phyloP scores from a whole-genome alignment of 2,797 vertebrate species.

The Sebastes itinus region DNA sequence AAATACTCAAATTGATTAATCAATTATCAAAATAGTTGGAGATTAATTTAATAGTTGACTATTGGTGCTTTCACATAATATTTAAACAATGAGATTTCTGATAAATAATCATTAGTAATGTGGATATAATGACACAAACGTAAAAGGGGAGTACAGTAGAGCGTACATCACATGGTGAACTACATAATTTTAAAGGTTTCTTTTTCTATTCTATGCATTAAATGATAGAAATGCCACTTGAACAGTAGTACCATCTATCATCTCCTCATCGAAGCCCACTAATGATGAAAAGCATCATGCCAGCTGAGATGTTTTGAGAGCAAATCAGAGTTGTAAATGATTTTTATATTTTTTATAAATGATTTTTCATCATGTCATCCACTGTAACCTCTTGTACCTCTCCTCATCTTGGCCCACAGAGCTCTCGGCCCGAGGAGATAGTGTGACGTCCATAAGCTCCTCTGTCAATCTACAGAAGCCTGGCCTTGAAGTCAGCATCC shows the following conservation, averaged over 20 bases:
- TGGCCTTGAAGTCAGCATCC: conserved; percentile 79
- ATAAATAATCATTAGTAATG: too few relatives aligned
- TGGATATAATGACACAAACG: neutral
- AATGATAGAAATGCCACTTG: neutral
- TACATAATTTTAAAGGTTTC: neutral
- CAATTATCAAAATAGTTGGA: too few relatives aligned
- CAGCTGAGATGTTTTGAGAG: conserved; percentile 7
- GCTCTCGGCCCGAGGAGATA: conserved; percentile 39
- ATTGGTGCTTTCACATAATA: too few relatives aligned
- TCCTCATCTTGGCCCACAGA: conserved; percentile 24
- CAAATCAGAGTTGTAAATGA: conserved; percentile 43
- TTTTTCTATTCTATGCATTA: neutral
- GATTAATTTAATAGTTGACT: too few relatives aligned
- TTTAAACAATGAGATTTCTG: too few relatives aligned
- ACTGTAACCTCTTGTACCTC: conserved; percentile 36
- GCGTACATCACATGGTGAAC: neutral
- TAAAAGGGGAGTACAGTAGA: neutral
- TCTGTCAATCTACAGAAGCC: conserved; percentile 58
- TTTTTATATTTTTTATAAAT: conserved; percentile 28
- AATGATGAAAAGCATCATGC: conserved; percentile 11
- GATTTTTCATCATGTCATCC: conserved; percentile 36
- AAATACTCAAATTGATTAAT: too few relatives aligned
- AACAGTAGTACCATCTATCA: neutral
- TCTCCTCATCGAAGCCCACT: neutral
- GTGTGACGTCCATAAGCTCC: conserved; percentile 48